phyloP scores from a whole-genome alignment of 2,888 invertebrate genomes.

The Megaustenia siamemsis region DNA sequence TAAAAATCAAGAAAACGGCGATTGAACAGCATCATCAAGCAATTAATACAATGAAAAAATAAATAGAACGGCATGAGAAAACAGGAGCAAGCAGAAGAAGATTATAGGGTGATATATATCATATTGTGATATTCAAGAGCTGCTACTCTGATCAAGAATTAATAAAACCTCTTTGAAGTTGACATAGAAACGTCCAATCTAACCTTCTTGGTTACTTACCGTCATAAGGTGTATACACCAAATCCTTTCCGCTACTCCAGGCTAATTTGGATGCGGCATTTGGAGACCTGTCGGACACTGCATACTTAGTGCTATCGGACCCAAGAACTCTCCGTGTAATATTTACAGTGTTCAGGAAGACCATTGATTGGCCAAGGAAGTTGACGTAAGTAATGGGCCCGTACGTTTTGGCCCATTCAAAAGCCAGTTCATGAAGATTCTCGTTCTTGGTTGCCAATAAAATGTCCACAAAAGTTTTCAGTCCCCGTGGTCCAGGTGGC shows the following conservation, averaged over 20 bases:
- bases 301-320: not conserved
- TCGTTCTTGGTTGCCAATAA: constrained; percentile 2
- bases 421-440: constrained; percentile 25
- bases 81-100: too few relatives aligned
- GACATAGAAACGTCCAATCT: too few relatives aligned
- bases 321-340: not conserved
- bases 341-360: constrained; percentile 24
- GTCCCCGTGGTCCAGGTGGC: constrained; percentile 42
- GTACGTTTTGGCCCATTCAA: constrained; percentile 39
- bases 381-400: constrained; percentile 33
- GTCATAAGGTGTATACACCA: not conserved
- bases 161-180: too few relatives aligned
- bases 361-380: not conserved
- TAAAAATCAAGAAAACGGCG: too few relatives aligned
- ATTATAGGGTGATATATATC: too few relatives aligned
- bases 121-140: too few relatives aligned
- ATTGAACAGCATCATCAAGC: too few relatives aligned
- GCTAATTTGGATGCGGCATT: not conserved
- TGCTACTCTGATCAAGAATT: too few relatives aligned
- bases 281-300: not conserved
- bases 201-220: not conserved
- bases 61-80: too few relatives aligned
- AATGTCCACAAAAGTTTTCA: not conserved
- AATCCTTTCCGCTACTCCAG: not conserved
- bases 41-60: too few relatives aligned